A percentile compares a stretch with the other conserved stretches of the same genome.
phyloP scores from a whole-genome alignment of 2,797 vertebrate genomes.

The Champsocephalus gunnari region DNA sequence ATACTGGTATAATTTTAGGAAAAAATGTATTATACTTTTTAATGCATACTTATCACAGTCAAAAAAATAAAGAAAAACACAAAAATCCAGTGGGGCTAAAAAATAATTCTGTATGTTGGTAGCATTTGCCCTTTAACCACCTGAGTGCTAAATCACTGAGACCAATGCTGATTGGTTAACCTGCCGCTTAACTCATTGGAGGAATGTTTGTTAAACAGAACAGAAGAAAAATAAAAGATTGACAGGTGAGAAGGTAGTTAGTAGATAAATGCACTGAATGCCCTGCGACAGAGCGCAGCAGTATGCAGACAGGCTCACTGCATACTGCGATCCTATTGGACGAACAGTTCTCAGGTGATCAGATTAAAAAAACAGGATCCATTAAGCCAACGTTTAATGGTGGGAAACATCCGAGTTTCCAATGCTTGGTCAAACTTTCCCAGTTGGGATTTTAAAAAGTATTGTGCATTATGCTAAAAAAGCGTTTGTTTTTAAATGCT shows the following conservation, averaged over 20 bases:
- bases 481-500: constrained; percentile 38
- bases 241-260: constrained; percentile 74
- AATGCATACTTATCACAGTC: constrained; percentile 67
- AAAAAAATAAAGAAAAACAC: constrained; percentile 37
- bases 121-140: constrained; percentile 76
- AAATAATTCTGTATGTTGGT: constrained; percentile 61
- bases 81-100: constrained; percentile 70
- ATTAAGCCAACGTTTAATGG: constrained; percentile 57
- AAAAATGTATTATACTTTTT: constrained; percentile 49
- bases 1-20: constrained; percentile 60
- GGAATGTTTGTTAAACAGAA: constrained; percentile 84
- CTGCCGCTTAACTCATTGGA: constrained; percentile 76
- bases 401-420: constrained; percentile 33
- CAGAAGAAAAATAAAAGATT: constrained; percentile 51
- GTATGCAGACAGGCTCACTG: constrained; percentile 33
- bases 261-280: constrained; percentile 73
- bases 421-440: constrained; percentile 53
- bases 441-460: constrained; percentile 30
- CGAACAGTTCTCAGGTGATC: constrained; percentile 43
- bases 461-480: constrained; percentile 39
- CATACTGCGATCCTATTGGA: constrained; percentile 65
- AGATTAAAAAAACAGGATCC: constrained; percentile 37
- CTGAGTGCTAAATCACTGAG: constrained; percentile 71
- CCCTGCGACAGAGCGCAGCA: constrained; percentile 58
- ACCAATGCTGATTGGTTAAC: constrained; percentile 64